phyloP scores from a whole-genome alignment of 92 coral and sea anemone species.

The Parazoanthus darwini region DNA sequence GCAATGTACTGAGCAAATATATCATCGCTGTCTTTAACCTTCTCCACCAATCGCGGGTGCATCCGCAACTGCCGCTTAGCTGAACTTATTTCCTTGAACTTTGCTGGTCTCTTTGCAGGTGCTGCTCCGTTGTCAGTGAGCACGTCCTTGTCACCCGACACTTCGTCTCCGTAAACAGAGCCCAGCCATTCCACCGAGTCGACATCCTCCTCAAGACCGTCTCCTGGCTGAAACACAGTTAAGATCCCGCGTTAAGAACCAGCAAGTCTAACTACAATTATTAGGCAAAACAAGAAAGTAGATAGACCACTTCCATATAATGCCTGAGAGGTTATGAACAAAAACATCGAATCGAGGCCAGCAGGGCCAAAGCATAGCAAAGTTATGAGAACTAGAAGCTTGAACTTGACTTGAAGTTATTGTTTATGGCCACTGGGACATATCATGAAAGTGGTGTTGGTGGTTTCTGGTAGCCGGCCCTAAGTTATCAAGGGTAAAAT shows the following conservation, averaged over 20 bases:
- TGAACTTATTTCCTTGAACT: slow-evolving; percentile 5
- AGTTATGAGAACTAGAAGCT: too few species aligned
- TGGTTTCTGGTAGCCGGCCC: too few species aligned
- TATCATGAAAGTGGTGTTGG: too few species aligned
- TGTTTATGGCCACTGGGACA: too few species aligned
- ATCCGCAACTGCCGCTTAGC: neutral
- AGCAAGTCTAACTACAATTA: neutral
- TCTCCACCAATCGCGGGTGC: neutral
- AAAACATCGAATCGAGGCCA: too few species aligned
- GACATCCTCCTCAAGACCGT: slow-evolving; percentile 28
- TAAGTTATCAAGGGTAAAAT: too few species aligned
- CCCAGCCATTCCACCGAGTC: slow-evolving; percentile 37
- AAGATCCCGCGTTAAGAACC: neutral
- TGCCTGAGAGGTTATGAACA: too few species aligned
- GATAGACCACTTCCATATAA: too few species aligned
- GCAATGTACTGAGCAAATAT: slow-evolving; percentile 40
- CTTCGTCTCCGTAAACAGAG: slow-evolving; percentile 12
- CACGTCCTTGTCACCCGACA: neutral
- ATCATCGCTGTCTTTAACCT: slow-evolving; percentile 19
- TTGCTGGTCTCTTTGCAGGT: slow-evolving; percentile 8
- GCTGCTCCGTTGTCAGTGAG: neutral
- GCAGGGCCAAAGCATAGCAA: too few species aligned
- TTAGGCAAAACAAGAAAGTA: too few species aligned
- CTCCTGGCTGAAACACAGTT: slow-evolving; percentile 16
- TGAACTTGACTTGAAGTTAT: too few species aligned